Evolutionary conservation across 2,888 invertebrate species (phyloP).

Genomic region (Cryptophagus acutangulus): DNA sequence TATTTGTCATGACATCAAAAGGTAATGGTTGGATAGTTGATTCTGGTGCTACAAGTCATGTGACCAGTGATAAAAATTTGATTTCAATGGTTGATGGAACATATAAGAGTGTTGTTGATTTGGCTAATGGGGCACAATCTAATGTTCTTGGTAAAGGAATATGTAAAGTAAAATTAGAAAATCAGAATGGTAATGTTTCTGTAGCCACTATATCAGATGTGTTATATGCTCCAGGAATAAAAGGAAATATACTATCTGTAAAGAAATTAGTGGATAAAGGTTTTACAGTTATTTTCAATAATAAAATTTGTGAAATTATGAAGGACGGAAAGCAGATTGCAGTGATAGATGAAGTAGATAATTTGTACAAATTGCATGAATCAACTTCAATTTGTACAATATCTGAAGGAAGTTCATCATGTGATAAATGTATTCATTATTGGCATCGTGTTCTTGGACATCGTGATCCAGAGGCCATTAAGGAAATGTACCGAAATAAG

Average conservation of each 20-base stretch:
- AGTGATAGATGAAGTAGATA: neutral
- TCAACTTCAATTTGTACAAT: too few relatives aligned
- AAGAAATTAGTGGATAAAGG: constrained; percentile 1
- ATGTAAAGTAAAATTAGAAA: neutral
- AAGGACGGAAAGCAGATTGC: neutral
- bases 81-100: neutral
- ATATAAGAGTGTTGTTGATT: neutral
- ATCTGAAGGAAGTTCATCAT: too few relatives aligned
- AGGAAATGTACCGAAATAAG: neutral
- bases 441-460: neutral
- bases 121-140: neutral
- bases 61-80: neutral
- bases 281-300: neutral
- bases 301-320: neutral
- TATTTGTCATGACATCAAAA: neutral
- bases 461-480: neutral
- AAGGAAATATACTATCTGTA: neutral
- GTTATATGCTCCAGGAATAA: neutral
- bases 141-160: neutral
- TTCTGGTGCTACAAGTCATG: neutral
- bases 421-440: neutral
- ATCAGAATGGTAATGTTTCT: neutral
- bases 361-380: too few relatives aligned
- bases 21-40: neutral
- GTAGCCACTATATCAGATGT: neutral